phyloP scores from a whole-genome alignment of 2,888 invertebrate species.

The Isotomurus palustris region DNA sequence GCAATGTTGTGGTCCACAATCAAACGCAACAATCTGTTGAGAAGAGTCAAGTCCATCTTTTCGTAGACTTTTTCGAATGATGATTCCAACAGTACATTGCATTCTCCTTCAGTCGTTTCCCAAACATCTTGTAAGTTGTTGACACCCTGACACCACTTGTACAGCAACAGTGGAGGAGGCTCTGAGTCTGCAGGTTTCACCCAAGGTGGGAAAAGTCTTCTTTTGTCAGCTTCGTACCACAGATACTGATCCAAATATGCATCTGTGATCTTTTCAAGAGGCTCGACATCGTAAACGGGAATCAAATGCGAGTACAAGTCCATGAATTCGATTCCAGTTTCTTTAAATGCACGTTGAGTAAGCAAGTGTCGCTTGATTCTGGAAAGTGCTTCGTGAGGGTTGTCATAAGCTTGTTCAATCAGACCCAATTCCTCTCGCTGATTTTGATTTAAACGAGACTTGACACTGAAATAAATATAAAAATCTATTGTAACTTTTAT shows the following conservation, averaged over 20 bases:
- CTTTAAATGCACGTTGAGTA: slow-evolving; percentile 97
- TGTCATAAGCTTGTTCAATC: slow-evolving; percentile 99
- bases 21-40: slow-evolving; percentile 89
- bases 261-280: slow-evolving; percentile 98
- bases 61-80: slow-evolving; percentile 98
- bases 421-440: slow-evolving; percentile 97
- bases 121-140: slow-evolving; percentile 98
- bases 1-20: slow-evolving; percentile 99
- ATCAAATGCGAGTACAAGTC: slow-evolving; percentile 98
- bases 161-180: slow-evolving; percentile 59
- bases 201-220: slow-evolving; percentile 95
- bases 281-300: slow-evolving; percentile 99
- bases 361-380: slow-evolving; percentile 98
- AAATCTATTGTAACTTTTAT: slow-evolving; percentile 12
- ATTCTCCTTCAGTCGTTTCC: slow-evolving; percentile 98
- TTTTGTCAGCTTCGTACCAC: slow-evolving; percentile 99
- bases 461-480: slow-evolving; percentile 63
- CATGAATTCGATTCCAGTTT: slow-evolving; percentile 99
- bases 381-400: slow-evolving; percentile 97
- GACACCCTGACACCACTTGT: slow-evolving; percentile 60
- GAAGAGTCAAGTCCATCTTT: slow-evolving; percentile 96
- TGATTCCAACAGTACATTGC: slow-evolving; percentile 95
- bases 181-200: slow-evolving; percentile 98
- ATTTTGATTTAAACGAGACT: slow-evolving; percentile 94
- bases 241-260: slow-evolving; percentile 99